Base-by-base conservation (phyloP, 2,797 vertebrate species). In the Lithobates sylvaticus region DNA sequence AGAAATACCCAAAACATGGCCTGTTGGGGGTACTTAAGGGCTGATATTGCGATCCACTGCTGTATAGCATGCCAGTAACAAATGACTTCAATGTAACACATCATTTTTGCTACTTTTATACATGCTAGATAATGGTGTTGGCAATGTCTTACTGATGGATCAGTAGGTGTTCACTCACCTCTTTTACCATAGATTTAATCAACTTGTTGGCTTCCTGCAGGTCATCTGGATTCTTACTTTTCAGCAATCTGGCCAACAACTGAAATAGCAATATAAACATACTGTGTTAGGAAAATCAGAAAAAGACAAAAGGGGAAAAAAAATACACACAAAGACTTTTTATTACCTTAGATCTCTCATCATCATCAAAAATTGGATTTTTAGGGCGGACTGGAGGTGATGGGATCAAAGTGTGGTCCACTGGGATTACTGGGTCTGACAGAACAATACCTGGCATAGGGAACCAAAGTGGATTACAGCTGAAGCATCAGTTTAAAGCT, bases 121-220 rank as follows among this genome's bases (percentile, higher is more conserved):
- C 44, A 47, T 47, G 44, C 12, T 47, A 13, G 13, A 47, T 12
- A 47, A 47, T 47, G 3, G 44, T 47, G 44, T 47, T 2, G 12
- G 2, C 12, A 10, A 13, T 39, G 39, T 39, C 6, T 10, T 39
- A 39, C 1, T 9, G 9, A 39, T 0, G 39, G 8, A 39, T 54
- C 16, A 54, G 0, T 54, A 54, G 50, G 50, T 54, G 16, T 54
- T 78, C 77, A 79, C 95, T 92, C 90, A 98, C 98, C 96, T 99
- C 98, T 90, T 98, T 98, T 78, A 99, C 97, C 97, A 99, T 98
- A 90, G 96, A 97, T 92, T 98, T 99, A 90, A 99, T 99, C 86
- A 99, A 95, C 67, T 95, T 95, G 91, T 99, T 99, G 34, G 98
- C 98, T 88, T 98, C 97, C 79, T 98, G 97, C 47, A 99, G 94